These are phyloP conservation scores for Tetrao urogallus DNA, from an alignment of 2,113 vertebrate species.

Conservation along the genomic window DNA sequence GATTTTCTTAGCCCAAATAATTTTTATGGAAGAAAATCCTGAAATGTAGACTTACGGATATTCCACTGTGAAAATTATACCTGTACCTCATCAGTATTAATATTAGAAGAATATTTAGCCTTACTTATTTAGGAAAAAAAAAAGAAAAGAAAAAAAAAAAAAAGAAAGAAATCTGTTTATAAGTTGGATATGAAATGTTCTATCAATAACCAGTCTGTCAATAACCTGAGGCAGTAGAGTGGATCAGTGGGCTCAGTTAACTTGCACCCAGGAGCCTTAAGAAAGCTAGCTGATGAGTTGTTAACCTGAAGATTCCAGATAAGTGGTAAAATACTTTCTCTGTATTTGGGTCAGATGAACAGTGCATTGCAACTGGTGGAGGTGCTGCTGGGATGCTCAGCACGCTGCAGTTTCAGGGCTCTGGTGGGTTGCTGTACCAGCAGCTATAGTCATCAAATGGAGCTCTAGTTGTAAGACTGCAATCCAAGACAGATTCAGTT, in stretches of 20 bases:
- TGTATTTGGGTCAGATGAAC: fast-evolving
- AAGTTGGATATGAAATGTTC: not conserved
- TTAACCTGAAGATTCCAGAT: not conserved
- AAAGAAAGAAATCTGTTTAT: too few species aligned
- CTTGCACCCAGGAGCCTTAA: not conserved
- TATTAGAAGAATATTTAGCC: not conserved
- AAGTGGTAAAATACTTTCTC: not conserved
- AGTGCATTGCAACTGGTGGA: not conserved
- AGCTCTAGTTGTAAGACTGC: not conserved
- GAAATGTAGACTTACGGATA: not conserved
- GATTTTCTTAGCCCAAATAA: not conserved
- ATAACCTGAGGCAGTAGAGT: not conserved
- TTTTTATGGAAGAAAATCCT: not conserved
- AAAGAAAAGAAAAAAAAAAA: not conserved
- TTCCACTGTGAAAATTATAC: not conserved
- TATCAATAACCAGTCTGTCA: not conserved
- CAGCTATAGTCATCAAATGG: not conserved
- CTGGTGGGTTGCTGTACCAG: not conserved
- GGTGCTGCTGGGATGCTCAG: not conserved
- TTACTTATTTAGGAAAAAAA: not conserved
- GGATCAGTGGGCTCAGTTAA: not conserved
- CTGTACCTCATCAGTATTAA: not conserved
- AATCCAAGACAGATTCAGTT: not conserved
- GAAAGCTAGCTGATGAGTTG: not conserved
- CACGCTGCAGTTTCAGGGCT: not conserved